Evolutionary conservation across 2,797 vertebrate genomes (phyloP).

Genomic region (Catostomus latipinnis): DNA sequence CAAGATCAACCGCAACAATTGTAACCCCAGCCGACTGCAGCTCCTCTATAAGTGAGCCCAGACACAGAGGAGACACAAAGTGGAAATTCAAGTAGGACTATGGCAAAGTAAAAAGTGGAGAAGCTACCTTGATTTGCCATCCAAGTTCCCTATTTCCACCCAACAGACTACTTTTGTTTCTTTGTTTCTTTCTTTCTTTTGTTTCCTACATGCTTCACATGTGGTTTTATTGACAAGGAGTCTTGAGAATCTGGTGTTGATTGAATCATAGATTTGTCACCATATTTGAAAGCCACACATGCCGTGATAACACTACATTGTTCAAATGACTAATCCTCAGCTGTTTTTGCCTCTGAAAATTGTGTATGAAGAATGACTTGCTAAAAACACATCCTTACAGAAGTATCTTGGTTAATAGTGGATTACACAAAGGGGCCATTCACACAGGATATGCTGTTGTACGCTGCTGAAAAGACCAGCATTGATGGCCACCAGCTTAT

Average conservation of each 20-base stretch:
- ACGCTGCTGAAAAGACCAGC: no score
- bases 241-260: constrained; percentile 28
- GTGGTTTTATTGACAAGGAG: constrained; percentile 16
- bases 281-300: constrained; percentile 10
- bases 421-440: background rate
- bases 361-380: constrained; percentile 28
- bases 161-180: background rate
- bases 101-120: constrained; percentile 13
- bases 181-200: constrained; percentile 25
- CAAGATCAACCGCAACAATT: constrained; percentile 90
- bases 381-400: background rate
- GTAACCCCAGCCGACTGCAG: constrained; percentile 91
- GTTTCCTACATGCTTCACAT: background rate
- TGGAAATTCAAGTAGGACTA: background rate
- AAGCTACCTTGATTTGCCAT: constrained; percentile 1
- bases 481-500: no score
- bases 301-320: background rate
- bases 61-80: background rate
- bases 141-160: constrained; percentile 9
- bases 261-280: constrained; percentile 29
- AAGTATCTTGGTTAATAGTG: background rate
- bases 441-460: no score
- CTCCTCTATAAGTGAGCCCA: constrained; percentile 88
- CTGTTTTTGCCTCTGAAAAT: background rate
- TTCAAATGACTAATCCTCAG: constrained; percentile 31